A percentile compares a stretch with the other conserved stretches of the same genome.
Conservation (phyloP, 2,113 vertebrate genomes). For the Pollachius pollachius region DNA sequence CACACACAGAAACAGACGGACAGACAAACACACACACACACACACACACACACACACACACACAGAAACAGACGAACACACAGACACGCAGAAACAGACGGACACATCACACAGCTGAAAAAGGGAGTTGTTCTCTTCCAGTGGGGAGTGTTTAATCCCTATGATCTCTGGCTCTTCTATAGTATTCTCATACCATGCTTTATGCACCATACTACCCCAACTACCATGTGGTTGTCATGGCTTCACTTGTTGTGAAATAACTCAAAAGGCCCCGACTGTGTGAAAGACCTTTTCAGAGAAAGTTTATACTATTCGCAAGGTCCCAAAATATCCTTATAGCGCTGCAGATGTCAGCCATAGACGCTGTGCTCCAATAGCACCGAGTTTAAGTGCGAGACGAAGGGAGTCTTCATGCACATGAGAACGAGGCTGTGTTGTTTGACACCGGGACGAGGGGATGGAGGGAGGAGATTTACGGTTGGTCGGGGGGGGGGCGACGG, state of each 20-base stretch:
- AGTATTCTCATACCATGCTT: too few relatives aligned
- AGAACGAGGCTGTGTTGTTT: constrained; percentile 45
- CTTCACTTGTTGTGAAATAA: neutral
- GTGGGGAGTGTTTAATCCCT: too few relatives aligned
- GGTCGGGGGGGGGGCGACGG: constrained; percentile 50
- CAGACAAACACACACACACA: too few relatives aligned
- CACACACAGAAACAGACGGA: too few relatives aligned
- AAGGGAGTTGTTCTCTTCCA: too few relatives aligned
- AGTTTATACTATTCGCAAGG: constrained; percentile 7
- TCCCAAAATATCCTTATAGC: constrained; percentile 8
- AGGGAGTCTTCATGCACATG: constrained; percentile 58
- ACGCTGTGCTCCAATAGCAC: neutral
- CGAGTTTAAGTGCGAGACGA: neutral
- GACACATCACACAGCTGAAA: too few relatives aligned
- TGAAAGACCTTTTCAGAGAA: neutral
- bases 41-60: too few relatives aligned
- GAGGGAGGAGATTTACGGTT: constrained; percentile 67
- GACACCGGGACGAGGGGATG: constrained; percentile 65
- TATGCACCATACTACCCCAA: too few relatives aligned
- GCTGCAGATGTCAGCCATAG: constrained; percentile 12
- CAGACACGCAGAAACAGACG: too few relatives aligned
- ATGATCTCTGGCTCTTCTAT: too few relatives aligned
- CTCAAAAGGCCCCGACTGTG: neutral
- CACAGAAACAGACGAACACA: too few relatives aligned
- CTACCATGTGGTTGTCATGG: too few relatives aligned